Base-by-base conservation (phyloP, 2,888 invertebrate genomes). In the Rhodophaea formosa region DNA sequence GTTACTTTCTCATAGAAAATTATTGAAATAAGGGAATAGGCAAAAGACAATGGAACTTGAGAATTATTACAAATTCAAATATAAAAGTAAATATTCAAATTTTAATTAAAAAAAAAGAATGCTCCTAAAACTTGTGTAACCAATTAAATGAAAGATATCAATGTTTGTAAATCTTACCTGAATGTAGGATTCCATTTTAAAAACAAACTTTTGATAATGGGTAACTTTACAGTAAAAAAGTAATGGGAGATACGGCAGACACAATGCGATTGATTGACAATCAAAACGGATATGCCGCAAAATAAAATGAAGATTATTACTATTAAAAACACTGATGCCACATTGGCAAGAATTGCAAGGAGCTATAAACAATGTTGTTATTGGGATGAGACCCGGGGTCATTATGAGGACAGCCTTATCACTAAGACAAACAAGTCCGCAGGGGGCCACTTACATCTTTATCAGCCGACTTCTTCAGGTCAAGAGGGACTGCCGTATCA, bases 371-470 rank as follows among this genome's bases (percentile, higher is more conserved):
- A 62, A 65, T 66, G 74, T 72, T 70, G 72, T 70, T 63, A 69
- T 53, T 55, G 49, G 58, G 58, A 56, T 62, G 52, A 59, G 66
- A 56, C 63, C 62, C 62, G 61, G 58, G 58, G 60, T 67, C 72
- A 66, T 68, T 73, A 79, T 58, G 74, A 80, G 81, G 79, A 76
- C 79, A 64, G 14, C 7, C 42, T 60, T 64, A 63, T 80, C 86
- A 87, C 81, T 56, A 60, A 68, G 64, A 80, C 80, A 88, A 90
- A 89, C 86, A 88, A 86, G 78, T 80, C 71, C 69, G 83, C 88
- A 84, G 90, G 90, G 89, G 90, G 78, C 79, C 80, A 81, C 89
- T 89, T 88, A 90, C 90, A 68, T 86, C 84, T 72, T 80, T 88
- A 88, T 90, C 88, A 55, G 65, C 70, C 57, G 81, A 68, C 72